phyloP scores from a whole-genome alignment of 2,888 invertebrate genomes.

The Cosmorhoe ocellata region DNA sequence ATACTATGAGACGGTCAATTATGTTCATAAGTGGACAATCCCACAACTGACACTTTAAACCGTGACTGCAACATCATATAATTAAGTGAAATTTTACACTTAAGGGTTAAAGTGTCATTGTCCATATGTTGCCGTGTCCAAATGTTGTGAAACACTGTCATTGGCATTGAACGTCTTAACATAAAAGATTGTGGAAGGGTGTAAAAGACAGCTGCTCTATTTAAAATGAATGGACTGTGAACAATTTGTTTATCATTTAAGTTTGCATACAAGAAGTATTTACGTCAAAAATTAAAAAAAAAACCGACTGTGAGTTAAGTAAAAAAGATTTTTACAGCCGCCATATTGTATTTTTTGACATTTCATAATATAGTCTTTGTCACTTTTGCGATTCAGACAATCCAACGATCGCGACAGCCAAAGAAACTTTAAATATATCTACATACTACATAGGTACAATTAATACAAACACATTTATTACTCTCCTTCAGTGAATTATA shows the following conservation, averaged over 20 bases:
- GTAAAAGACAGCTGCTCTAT: conserved; percentile 40
- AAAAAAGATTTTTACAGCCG: too few species aligned
- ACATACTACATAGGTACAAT: too few species aligned
- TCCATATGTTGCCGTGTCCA: conserved; percentile 61
- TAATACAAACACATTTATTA: too few species aligned
- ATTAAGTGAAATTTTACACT: conserved; percentile 74
- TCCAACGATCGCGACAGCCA: too few species aligned
- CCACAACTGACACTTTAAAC: conserved; percentile 75
- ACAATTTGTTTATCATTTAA: background rate
- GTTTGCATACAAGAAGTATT: background rate
- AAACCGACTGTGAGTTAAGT: too few species aligned
- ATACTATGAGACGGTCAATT: conserved; percentile 42
- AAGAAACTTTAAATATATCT: too few species aligned
- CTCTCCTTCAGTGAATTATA: too few species aligned
- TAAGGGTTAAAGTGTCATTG: conserved; percentile 61
- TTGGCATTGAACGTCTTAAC: conserved; percentile 30
- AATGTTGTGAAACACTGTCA: conserved; percentile 45
- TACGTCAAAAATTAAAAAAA: too few species aligned
- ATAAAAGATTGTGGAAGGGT: conserved; percentile 35
- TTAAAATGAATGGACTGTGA: conserved; percentile 21
- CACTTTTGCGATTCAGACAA: too few species aligned
- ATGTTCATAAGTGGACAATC: conserved; percentile 70
- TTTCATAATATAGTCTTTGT: too few species aligned
- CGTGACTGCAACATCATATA: conserved; percentile 65
- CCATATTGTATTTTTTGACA: too few species aligned